Conservation (phyloP, 2,797 vertebrate species). For the Pyrocephalus nanus region DNA sequence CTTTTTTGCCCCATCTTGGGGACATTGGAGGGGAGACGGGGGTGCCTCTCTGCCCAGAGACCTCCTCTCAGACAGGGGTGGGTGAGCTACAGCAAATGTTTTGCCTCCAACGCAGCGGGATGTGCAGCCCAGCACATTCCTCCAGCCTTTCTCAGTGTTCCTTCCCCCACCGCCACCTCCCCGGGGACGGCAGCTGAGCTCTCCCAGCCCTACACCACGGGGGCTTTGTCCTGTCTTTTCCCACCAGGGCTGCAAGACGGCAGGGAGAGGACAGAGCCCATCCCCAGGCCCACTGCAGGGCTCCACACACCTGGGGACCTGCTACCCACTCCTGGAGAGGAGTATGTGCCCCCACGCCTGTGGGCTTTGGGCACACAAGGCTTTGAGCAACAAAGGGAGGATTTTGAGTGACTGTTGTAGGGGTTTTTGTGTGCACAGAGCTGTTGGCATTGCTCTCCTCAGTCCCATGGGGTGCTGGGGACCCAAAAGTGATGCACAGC, state of each 20-base stretch:
- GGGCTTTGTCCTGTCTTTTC: background rate
- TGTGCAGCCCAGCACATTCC: background rate
- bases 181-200: background rate
- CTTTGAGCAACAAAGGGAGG: background rate
- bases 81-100: background rate
- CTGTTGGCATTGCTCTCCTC: background rate
- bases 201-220: background rate
- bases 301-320: rapidly evolving
- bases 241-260: background rate
- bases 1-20: background rate
- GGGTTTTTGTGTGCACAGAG: background rate
- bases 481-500: background rate
- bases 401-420: rapidly evolving
- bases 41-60: background rate
- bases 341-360: rapidly evolving
- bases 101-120: background rate
- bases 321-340: background rate
- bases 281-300: background rate
- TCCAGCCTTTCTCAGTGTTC: background rate
- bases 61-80: background rate
- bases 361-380: background rate
- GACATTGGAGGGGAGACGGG: background rate
- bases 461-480: background rate
- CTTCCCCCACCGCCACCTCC: background rate
- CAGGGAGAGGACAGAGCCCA: background rate